Evolutionary conservation across 2,797 vertebrate species (phyloP).

Genomic region (Oryzias dopingdopingensis): DNA sequence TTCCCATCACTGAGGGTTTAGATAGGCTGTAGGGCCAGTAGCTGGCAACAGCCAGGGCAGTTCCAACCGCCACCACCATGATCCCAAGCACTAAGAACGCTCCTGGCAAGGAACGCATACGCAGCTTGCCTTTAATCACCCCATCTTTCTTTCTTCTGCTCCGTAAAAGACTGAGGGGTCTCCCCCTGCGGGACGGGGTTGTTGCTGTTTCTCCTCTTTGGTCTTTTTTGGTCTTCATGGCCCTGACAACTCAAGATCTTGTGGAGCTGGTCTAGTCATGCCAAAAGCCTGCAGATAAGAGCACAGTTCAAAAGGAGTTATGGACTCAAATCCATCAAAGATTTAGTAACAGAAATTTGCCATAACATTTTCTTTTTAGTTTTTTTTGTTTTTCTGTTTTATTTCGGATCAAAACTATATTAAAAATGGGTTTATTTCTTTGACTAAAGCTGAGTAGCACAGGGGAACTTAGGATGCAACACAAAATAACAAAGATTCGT

Average conservation of each 20-base stretch:
- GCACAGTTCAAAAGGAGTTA: slow-evolving; percentile 8
- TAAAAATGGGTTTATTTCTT: too few species aligned
- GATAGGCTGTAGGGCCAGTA: slow-evolving; percentile 88
- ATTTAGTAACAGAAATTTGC: too few species aligned
- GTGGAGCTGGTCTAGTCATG: slow-evolving; percentile 32
- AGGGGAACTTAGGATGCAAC: too few species aligned
- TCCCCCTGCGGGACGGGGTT: slow-evolving; percentile 39
- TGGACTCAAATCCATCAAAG: too few species aligned
- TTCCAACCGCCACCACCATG: slow-evolving; percentile 87
- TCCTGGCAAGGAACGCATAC: slow-evolving; percentile 89
- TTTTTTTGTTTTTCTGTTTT: too few species aligned
- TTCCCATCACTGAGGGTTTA: slow-evolving; percentile 27
- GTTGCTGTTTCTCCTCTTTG: slow-evolving; percentile 17
- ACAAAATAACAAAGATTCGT: too few species aligned
- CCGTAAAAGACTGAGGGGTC: slow-evolving; percentile 63
- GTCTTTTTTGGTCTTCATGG: slow-evolving; percentile 72
- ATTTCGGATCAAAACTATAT: too few species aligned
- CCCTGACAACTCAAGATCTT: slow-evolving; percentile 25
- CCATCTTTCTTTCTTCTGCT: slow-evolving; percentile 69
- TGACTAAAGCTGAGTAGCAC: too few species aligned
- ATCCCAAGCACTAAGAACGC: slow-evolving; percentile 88
- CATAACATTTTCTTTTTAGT: too few species aligned
- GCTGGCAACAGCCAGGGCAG: slow-evolving; percentile 89
- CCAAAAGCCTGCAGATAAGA: slow-evolving; percentile 42
- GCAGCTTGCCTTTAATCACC: slow-evolving; percentile 83